phyloP scores from a whole-genome alignment of 2,888 invertebrate species.

The Operophtera brumata region DNA sequence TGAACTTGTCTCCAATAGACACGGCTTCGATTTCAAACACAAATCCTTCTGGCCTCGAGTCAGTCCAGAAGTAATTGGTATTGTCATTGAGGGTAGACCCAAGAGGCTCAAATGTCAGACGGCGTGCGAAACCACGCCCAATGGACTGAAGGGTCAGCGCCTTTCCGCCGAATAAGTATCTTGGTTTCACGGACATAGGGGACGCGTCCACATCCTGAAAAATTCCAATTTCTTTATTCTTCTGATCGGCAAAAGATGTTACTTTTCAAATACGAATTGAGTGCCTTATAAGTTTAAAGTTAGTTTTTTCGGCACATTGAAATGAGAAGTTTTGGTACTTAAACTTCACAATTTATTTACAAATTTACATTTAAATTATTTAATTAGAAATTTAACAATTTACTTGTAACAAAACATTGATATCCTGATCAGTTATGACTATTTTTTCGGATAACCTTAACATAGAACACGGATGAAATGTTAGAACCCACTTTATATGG shows the following conservation, averaged over 20 bases:
- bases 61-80: conserved; percentile 89
- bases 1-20: conserved; percentile 85
- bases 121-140: conserved; percentile 87
- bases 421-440: conserved; percentile 48
- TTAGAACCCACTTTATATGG: conserved; percentile 17
- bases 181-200: conserved; percentile 71
- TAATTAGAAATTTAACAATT: background rate
- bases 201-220: conserved; percentile 74
- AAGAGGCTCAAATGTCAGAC: conserved; percentile 86
- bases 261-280: conserved; percentile 6
- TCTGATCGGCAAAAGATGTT: conserved; percentile 29
- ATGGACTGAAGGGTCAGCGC: conserved; percentile 84
- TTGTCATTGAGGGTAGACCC: conserved; percentile 83
- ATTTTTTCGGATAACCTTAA: conserved; percentile 41
- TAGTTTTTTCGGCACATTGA: conserved; percentile 2
- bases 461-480: conserved; percentile 1
- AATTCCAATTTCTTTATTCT: conserved; percentile 48
- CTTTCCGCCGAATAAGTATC: conserved; percentile 83
- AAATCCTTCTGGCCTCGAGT: conserved; percentile 86
- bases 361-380: background rate
- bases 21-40: conserved; percentile 86
- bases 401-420: conserved; percentile 27
- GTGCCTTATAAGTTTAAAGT: conserved; percentile 13
- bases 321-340: background rate
- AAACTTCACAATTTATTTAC: background rate